Conservation (phyloP, 2,797 vertebrate species). For the Chromobotia macracanthus region DNA sequence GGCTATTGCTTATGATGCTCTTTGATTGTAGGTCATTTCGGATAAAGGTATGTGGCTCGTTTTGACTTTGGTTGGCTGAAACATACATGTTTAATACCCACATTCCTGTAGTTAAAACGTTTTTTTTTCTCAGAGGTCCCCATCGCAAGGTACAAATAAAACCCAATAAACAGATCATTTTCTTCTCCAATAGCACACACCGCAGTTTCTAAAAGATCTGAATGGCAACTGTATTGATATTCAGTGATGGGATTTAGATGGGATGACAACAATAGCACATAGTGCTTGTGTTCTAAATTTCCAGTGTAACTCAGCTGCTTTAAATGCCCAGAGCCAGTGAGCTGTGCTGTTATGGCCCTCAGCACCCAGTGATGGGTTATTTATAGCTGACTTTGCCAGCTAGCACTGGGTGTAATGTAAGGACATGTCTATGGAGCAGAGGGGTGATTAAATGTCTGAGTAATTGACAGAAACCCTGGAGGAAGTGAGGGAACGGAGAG, state of each 20-base stretch:
- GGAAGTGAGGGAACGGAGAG: constrained; percentile 18
- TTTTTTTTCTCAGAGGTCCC: too few relatives aligned
- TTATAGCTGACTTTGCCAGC: constrained; percentile 67
- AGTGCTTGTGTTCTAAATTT: constrained; percentile 48
- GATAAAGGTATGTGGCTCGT: too few relatives aligned
- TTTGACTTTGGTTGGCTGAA: too few relatives aligned
- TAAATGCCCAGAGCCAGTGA: constrained; percentile 49
- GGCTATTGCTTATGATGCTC: too few relatives aligned
- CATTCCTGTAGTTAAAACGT: too few relatives aligned
- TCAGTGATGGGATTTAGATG: constrained; percentile 37
- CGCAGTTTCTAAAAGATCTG: neutral
- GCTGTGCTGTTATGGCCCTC: constrained; percentile 53
- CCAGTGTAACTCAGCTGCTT: constrained; percentile 28
- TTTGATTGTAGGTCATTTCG: too few relatives aligned
- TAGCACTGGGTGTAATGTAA: constrained; percentile 59
- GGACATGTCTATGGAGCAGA: constrained; percentile 59
- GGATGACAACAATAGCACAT: constrained; percentile 16
- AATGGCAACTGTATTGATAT: constrained; percentile 26
- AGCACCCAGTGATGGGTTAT: constrained; percentile 59
- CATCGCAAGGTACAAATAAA: too few relatives aligned
- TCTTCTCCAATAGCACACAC: constrained; percentile 10
- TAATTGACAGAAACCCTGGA: constrained; percentile 60
- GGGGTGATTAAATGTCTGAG: constrained; percentile 63
- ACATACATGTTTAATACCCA: too few relatives aligned
- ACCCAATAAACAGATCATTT: neutral